Evolutionary conservation across 2,888 invertebrate genomes (phyloP).

Genomic region (Melinaea menophilus): DNA sequence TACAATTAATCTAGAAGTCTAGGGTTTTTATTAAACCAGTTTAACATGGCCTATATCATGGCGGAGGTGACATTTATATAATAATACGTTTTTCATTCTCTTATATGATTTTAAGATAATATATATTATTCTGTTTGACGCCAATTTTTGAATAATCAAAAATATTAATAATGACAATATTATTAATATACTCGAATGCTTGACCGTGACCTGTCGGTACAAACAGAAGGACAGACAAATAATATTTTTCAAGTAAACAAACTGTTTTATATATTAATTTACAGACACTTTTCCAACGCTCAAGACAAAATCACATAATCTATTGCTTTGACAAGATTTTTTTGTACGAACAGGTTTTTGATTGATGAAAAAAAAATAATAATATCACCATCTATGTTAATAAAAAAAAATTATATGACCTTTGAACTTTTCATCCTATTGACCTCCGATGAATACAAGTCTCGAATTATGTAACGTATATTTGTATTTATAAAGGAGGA

Average conservation of each 20-base stretch:
- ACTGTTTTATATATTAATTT: too few relatives aligned
- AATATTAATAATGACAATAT: too few relatives aligned
- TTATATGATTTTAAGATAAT: too few relatives aligned
- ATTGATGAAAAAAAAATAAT: neutral
- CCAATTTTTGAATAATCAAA: too few relatives aligned
- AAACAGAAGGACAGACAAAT: too few relatives aligned
- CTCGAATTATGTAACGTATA: neutral
- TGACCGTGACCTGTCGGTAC: too few relatives aligned
- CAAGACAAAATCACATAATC: neutral
- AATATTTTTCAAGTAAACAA: too few relatives aligned
- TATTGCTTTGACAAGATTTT: neutral
- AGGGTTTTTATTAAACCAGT: constrained; percentile 10
- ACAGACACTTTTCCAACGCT: too few relatives aligned
- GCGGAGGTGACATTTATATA: neutral
- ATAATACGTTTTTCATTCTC: too few relatives aligned
- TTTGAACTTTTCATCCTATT: constrained; percentile 2
- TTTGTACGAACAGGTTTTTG: neutral
- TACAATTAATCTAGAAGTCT: constrained; percentile 28
- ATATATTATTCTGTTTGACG: too few relatives aligned
- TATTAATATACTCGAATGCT: neutral
- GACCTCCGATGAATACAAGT: constrained; percentile 4
- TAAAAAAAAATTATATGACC: neutral
- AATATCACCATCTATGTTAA: neutral
- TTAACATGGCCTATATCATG: constrained; percentile 1
- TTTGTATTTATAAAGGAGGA: neutral